A percentile compares a stretch with the other conserved stretches of the same genome.
Evolutionary conservation across 2,888 invertebrate genomes (phyloP).

Genomic region (Xestia rhomboidea): DNA sequence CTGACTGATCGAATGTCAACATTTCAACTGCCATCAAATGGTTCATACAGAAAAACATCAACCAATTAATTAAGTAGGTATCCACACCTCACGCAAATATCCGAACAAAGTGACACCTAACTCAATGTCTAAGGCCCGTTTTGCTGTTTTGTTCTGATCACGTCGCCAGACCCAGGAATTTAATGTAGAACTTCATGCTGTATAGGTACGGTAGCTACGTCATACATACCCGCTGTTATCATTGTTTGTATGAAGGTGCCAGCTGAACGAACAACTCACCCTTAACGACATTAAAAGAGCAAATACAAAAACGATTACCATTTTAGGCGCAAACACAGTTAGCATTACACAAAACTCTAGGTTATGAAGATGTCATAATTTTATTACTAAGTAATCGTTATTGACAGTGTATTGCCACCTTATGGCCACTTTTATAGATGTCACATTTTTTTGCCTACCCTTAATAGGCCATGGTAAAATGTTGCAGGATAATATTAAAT

Average conservation of each 20-base stretch:
- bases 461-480: conserved; percentile 30
- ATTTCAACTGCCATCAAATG: not conserved
- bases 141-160: not conserved
- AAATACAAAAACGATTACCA: conserved; percentile 8
- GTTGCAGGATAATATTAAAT: conserved; percentile 31
- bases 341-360: not conserved
- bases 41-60: not conserved
- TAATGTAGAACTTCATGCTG: not conserved
- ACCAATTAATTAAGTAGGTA: not conserved
- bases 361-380: conserved; percentile 53
- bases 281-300: not conserved
- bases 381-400: conserved; percentile 36
- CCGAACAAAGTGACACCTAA: too few species aligned
- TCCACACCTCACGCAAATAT: not conserved
- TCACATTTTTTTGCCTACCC: conserved; percentile 30
- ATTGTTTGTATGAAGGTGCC: not conserved
- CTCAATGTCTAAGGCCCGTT: too few species aligned
- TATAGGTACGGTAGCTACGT: not conserved
- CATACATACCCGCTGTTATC: not conserved
- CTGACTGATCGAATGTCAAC: not conserved
- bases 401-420: conserved; percentile 22
- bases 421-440: conserved; percentile 32
- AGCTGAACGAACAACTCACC: not conserved
- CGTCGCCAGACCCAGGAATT: not conserved
- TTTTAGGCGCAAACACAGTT: conserved; percentile 7